Evolutionary conservation across 2,113 vertebrate species (phyloP).

Genomic region (Lepisosteus oculatus): DNA sequence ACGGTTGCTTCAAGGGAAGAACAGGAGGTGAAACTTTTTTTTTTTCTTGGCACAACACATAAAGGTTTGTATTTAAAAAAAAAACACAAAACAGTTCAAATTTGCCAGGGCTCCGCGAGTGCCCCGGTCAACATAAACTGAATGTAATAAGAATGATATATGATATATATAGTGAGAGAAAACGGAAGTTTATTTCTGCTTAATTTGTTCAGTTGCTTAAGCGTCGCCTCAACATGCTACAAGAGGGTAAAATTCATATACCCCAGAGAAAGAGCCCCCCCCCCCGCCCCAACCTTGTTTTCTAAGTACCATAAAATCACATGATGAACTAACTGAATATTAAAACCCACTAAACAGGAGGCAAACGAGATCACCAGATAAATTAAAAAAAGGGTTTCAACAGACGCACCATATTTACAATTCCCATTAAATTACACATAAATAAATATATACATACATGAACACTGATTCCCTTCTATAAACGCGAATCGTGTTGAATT

Average conservation of each 20-base stretch:
- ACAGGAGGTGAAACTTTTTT: constrained; percentile 80
- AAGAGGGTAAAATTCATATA: constrained; percentile 94
- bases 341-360: constrained; percentile 99
- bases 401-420: constrained; percentile 99
- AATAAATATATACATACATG: constrained; percentile 99
- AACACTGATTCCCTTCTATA: constrained; percentile 99
- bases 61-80: constrained; percentile 76
- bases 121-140: constrained; percentile 76
- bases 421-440: constrained; percentile 99
- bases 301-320: constrained; percentile 97
- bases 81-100: constrained; percentile 75
- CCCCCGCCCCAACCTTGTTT: constrained; percentile 69
- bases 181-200: constrained; percentile 81
- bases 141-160: constrained; percentile 82
- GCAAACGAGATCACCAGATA: constrained; percentile 97
- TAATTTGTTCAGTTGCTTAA: constrained; percentile 92
- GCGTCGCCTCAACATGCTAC: constrained; percentile 96
- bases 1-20: constrained; percentile 80
- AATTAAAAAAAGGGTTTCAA: constrained; percentile 95
- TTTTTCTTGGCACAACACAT: constrained; percentile 85
- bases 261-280: constrained; percentile 82
- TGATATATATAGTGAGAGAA: constrained; percentile 60
- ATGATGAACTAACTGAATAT: constrained; percentile 95
- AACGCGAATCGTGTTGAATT: constrained; percentile 90
- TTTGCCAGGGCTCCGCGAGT: constrained; percentile 74